phyloP scores from a whole-genome alignment of 2,113 vertebrate species.

The Pavo muticus region DNA sequence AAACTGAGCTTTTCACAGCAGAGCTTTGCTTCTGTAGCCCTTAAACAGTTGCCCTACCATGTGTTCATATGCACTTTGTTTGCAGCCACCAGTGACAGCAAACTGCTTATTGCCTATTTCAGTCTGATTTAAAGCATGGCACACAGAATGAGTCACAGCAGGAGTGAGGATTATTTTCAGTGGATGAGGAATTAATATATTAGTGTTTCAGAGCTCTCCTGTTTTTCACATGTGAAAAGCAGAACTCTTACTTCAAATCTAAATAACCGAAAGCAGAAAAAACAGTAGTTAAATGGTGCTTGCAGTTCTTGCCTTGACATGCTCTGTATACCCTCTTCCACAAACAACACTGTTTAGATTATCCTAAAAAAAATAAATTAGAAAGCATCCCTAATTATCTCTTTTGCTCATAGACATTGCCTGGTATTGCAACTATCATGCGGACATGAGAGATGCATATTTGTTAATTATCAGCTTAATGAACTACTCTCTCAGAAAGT shows the following conservation, averaged over 20 bases:
- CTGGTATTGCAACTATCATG: not conserved
- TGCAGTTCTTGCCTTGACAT: not conserved
- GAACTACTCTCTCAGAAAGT: not conserved
- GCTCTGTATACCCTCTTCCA: not conserved
- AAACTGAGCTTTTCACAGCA: not conserved
- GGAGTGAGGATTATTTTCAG: not conserved
- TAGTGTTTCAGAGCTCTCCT: not conserved
- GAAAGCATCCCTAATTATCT: not conserved
- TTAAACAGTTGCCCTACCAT: not conserved
- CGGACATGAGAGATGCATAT: not conserved
- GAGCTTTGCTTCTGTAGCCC: not conserved
- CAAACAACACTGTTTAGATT: not conserved
- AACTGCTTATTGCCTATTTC: not conserved
- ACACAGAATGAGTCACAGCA: not conserved
- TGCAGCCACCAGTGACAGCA: not conserved
- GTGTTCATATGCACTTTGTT: not conserved
- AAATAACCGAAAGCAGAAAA: not conserved
- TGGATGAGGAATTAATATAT: not conserved
- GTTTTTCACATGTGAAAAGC: not conserved
- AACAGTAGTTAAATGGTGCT: not conserved
- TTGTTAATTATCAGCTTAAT: slow-evolving; percentile 37
- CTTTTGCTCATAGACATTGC: not conserved
- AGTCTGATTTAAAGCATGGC: not conserved
- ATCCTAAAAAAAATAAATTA: not conserved
- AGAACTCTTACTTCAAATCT: not conserved